Conservation (phyloP, 2,888 invertebrate species). For the Eilema griseolum region DNA sequence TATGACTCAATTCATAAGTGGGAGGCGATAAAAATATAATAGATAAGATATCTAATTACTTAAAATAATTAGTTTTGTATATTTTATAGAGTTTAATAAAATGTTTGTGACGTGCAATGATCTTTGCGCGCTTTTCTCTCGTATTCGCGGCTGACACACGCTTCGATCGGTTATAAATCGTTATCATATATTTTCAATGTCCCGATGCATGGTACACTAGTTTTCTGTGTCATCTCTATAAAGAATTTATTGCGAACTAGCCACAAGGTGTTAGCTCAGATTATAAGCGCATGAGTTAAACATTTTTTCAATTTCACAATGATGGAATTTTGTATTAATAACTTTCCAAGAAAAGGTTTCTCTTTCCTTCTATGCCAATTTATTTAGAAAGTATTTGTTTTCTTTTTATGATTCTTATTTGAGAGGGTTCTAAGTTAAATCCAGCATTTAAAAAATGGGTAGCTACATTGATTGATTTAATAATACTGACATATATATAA, state of each 20-base stretch:
- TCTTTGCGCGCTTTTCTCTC: constrained; percentile 18
- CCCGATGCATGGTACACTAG: background rate
- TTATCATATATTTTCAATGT: constrained; percentile 12
- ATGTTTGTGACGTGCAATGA: constrained; percentile 6
- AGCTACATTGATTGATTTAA: too few species aligned
- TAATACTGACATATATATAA: too few species aligned
- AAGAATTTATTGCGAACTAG: constrained; percentile 15
- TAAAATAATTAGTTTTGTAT: constrained; percentile 13
- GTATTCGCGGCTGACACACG: background rate
- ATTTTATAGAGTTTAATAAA: constrained; percentile 5
- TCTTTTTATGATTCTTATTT: too few species aligned
- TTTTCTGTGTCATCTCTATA: constrained; percentile 13
- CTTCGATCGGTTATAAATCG: constrained; percentile 15
- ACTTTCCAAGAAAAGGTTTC: too few species aligned
- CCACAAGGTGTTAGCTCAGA: background rate
- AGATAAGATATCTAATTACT: constrained; percentile 38
- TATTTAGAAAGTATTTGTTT: too few species aligned
- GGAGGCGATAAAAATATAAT: constrained; percentile 46
- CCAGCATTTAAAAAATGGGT: too few species aligned
- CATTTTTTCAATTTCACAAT: background rate
- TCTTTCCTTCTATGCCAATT: too few species aligned
- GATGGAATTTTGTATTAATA: too few species aligned
- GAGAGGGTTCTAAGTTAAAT: too few species aligned
- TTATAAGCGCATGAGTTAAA: background rate
- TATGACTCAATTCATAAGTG: constrained; percentile 44